A percentile compares a stretch with the other conserved stretches of the same genome.
These are phyloP conservation scores for Aplysina aerophoba DNA, from an alignment of 37 sponge, comb jelly and placozoan species.

Conservation along the genomic window DNA sequence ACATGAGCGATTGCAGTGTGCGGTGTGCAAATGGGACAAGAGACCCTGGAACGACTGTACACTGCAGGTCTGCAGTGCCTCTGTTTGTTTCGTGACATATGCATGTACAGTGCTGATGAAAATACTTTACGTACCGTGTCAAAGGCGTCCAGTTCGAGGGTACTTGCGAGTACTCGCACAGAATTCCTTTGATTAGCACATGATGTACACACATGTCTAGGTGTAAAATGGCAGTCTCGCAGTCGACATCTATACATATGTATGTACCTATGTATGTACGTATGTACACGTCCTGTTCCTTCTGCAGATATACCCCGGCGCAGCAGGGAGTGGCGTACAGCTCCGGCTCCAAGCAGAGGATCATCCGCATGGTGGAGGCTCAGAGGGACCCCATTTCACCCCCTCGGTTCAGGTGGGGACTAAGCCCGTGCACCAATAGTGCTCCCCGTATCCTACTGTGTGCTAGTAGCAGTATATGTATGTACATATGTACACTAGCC, in stretches of 20 bases:
- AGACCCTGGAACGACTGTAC: too few species aligned
- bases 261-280: background rate
- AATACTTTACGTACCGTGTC: too few species aligned
- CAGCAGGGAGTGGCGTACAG: conserved; percentile 91
- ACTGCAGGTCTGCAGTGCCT: too few species aligned
- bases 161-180: too few species aligned
- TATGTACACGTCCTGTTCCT: background rate
- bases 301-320: conserved; percentile 88
- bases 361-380: conserved; percentile 97
- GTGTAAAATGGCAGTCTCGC: too few species aligned
- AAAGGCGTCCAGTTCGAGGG: too few species aligned
- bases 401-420: conserved; percentile 75
- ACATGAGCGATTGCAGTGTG: too few species aligned
- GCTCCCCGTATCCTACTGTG: background rate
- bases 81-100: background rate
- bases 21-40: too few species aligned
- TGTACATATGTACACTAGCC: background rate
- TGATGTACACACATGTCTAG: too few species aligned
- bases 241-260: too few species aligned
- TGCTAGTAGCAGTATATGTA: background rate
- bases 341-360: conserved; percentile 95
- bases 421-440: background rate
- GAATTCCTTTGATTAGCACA: too few species aligned
- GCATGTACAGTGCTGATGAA: too few species aligned
- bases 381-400: conserved; percentile 98